Base-by-base conservation (phyloP, 2,888 invertebrate species). In the Cataglyphis albicans region DNA sequence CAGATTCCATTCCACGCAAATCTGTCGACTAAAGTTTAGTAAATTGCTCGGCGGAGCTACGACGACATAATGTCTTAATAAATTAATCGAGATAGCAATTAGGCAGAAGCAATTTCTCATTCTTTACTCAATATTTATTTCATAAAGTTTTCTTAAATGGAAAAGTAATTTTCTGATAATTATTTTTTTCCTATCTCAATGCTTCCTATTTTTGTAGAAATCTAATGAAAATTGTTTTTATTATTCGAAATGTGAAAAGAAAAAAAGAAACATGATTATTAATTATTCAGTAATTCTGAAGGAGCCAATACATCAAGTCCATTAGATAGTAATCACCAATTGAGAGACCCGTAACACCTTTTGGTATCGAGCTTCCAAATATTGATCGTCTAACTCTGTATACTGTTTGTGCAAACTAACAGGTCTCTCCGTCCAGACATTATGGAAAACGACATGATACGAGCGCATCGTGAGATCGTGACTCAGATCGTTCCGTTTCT, bases 401-500 rank as follows among this genome's bases (percentile, higher is more conserved):
- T 18, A 48, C 48, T 48, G 48, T 48, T 48, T 48, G 48, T n/a
- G 48, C 18, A 48, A 48, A 59, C 21, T 78, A 70, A 25, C 44
- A 68, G 32, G 78, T 32, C 48, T n/a, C 12, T 18, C 25, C 41
- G 32, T 68, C 67, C 41, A 21, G 70, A 32, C 59, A 78, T 78
- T 70, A 78, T 18, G 44, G 15, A 68, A 78, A 57, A 29, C 32
- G 68, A 68, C 29, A 52, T 12, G 4, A 9, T 18, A 38, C 35
- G 21, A 44, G 44, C 48, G 0, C 48, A 48, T 18, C 68, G 52
- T 18, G 65, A 41, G 44, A 78, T 57, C 57, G 78, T 78, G 78
- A 70, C 72, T 78, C 59, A 44, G 70, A 70, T 70, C 59, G 57
- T 32, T 52, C n/a, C 70, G 44, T 21, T 21, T 41, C 57, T 25